Evolutionary conservation across 2,113 vertebrate genomes (phyloP).

Genomic region (Callipepla californica): DNA sequence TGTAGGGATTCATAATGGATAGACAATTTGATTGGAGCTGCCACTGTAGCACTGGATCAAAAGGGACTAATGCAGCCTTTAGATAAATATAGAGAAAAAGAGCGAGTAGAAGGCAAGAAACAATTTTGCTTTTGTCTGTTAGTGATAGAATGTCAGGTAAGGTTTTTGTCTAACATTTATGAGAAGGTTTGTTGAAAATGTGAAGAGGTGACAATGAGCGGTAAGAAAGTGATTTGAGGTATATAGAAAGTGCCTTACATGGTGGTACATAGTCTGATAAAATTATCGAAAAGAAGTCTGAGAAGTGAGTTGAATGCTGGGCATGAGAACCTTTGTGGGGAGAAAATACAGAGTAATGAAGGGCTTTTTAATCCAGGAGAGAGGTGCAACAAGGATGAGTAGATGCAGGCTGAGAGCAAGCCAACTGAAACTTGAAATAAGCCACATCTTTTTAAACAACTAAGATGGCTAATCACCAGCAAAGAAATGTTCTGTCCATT

Average conservation of each 20-base stretch:
- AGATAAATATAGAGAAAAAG: not conserved
- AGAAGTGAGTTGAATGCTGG: not conserved
- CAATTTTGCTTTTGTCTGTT: not conserved
- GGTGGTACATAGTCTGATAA: not conserved
- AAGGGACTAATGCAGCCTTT: not conserved
- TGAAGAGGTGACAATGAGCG: not conserved
- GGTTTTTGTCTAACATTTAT: not conserved
- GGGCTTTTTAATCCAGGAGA: accelerated
- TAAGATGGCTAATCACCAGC: not conserved
- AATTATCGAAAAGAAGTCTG: not conserved
- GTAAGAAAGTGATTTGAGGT: not conserved
- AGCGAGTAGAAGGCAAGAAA: not conserved
- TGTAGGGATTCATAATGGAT: not conserved
- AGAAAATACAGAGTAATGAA: not conserved
- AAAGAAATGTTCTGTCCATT: not conserved
- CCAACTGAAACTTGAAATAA: not conserved
- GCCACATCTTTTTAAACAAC: not conserved
- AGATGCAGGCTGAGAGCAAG: not conserved
- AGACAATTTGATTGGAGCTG: not conserved
- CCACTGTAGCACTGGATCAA: not conserved
- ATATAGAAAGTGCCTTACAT: not conserved
- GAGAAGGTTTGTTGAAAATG: not conserved
- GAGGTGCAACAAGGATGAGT: not conserved
- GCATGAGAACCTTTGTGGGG: not conserved
- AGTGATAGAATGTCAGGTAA: not conserved